Percentiles rank a stretch among this genome's conserved stretches.
Evolutionary conservation across 2,113 vertebrate genomes (phyloP).

Genomic region (Axis porcinus): DNA sequence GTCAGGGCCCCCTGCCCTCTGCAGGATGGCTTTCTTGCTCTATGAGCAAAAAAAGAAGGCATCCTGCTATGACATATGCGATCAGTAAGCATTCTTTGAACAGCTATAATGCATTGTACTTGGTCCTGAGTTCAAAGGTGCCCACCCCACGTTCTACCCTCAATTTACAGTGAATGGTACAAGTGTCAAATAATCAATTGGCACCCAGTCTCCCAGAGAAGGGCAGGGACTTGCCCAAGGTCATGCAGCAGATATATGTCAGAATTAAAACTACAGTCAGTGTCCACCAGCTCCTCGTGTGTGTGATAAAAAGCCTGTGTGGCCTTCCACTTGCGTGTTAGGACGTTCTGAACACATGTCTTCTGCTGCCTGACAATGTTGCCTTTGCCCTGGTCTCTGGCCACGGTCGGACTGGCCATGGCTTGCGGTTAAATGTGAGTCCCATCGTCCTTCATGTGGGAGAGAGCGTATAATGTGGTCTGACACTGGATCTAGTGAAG

Average conservation of each 20-base stretch:
- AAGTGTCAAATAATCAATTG: background rate
- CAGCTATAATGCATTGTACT: background rate
- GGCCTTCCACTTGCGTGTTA: background rate
- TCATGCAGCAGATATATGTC: background rate
- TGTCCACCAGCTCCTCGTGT: background rate
- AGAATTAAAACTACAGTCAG: background rate
- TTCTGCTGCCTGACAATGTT: background rate
- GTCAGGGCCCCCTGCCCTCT: background rate
- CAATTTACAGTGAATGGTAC: background rate
- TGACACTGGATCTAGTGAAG: constrained; percentile 70
- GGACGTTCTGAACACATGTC: background rate
- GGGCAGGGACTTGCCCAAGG: background rate
- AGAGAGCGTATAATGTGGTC: constrained; percentile 56
- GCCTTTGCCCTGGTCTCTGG: background rate
- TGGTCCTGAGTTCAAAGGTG: background rate
- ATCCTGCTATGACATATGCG: background rate
- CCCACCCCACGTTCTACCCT: background rate
- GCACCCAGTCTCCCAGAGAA: background rate
- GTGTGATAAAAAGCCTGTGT: background rate
- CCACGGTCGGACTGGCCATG: background rate
- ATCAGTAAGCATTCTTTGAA: background rate
- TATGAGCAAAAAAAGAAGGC: background rate
- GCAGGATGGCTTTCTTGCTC: background rate
- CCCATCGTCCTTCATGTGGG: constrained; percentile 34
- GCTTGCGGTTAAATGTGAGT: constrained; percentile 76